phyloP scores from a whole-genome alignment of 2,888 invertebrate genomes.

The Caenorhabditis afra region DNA sequence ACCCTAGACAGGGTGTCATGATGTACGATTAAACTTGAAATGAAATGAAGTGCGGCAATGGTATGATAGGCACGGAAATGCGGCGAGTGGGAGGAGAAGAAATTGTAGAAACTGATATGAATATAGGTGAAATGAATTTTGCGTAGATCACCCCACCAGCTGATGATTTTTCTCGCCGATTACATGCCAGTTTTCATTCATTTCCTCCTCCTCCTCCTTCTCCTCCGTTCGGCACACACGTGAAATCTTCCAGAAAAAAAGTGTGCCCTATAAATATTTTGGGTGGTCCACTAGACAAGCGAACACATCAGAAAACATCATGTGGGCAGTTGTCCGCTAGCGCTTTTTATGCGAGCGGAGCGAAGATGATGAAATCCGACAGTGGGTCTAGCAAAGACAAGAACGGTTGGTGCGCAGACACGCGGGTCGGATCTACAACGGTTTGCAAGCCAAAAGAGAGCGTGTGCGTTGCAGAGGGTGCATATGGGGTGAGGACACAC shows the following conservation, averaged over 20 bases:
- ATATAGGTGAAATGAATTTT: constrained; percentile 3
- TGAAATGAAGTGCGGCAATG: constrained; percentile 30
- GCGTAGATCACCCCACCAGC: constrained; percentile 55
- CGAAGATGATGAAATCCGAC: constrained; percentile 35
- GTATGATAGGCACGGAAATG: constrained; percentile 26
- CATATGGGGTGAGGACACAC: constrained; percentile 38
- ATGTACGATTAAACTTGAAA: constrained; percentile 44
- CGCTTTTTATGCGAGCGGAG: neutral
- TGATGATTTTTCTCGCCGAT: constrained; percentile 13
- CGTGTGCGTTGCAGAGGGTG: constrained; percentile 13
- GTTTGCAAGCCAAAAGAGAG: constrained; percentile 18
- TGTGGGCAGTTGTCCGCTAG: neutral
- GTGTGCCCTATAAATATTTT: constrained; percentile 41
- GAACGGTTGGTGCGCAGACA: constrained; percentile 36
- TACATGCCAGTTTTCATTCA: constrained; percentile 4
- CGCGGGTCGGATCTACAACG: neutral
- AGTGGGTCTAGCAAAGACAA: constrained; percentile 22
- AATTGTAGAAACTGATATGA: constrained; percentile 23
- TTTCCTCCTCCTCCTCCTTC: constrained; percentile 3
- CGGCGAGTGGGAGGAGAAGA: constrained; percentile 11
- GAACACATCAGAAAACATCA: constrained; percentile 6
- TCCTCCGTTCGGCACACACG: neutral
- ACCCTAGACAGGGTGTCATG: neutral
- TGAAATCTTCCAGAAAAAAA: constrained; percentile 1
- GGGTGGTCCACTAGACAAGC: neutral